A percentile compares a stretch with the other conserved stretches of the same genome.
Conservation (phyloP, 1,140 invertebrate species). For the Chironomus striatipennis region DNA sequence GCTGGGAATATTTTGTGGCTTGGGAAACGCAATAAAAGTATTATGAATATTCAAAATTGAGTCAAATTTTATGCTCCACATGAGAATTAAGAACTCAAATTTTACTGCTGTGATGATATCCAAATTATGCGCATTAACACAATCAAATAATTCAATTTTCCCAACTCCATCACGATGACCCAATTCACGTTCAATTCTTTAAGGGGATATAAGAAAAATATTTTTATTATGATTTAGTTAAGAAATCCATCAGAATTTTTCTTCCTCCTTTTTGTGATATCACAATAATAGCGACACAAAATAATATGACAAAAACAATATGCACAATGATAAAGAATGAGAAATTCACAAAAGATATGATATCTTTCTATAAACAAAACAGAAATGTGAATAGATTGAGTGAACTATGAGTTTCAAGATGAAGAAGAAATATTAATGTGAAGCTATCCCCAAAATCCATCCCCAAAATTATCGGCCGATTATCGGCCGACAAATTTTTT, state of each 20-base stretch:
- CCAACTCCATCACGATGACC: neutral
- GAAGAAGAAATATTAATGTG: neutral
- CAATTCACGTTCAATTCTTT: neutral
- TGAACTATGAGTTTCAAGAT: neutral
- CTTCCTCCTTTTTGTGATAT: neutral
- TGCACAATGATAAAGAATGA: neutral
- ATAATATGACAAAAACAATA: neutral
- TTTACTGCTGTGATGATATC: neutral
- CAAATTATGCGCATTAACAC: neutral
- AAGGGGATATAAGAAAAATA: neutral
- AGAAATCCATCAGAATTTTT: neutral
- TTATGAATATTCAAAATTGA: neutral
- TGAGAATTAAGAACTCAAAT: neutral
- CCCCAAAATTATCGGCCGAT: too few species aligned
- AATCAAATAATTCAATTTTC: neutral
- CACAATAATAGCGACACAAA: neutral
- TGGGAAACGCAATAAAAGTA: neutral
- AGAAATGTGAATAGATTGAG: too few species aligned
- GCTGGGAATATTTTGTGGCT: neutral
- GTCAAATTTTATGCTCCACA: neutral
- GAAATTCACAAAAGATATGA: neutral
- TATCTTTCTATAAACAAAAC: too few species aligned
- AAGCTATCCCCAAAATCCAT: too few species aligned
- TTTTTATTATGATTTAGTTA: neutral
- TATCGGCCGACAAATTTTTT: too few species aligned